Conservation (phyloP, 2,113 vertebrate species). For the Trichomycterus rosablanca region DNA sequence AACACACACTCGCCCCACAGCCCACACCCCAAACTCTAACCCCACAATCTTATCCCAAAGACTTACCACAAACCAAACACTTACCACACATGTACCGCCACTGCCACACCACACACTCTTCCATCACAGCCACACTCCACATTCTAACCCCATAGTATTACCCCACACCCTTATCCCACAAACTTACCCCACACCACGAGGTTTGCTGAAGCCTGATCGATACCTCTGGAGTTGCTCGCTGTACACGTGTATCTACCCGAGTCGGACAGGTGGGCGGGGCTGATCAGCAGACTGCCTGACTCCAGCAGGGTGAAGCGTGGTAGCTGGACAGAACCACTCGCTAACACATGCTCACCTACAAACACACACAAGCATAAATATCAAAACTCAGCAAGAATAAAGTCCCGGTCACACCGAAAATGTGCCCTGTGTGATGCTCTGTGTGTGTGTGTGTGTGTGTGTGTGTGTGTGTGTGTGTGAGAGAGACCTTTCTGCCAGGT, state of each 20-base stretch:
- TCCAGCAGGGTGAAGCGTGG: conserved; percentile 91
- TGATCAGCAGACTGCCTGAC: conserved; percentile 89
- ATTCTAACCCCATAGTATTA: conserved; percentile 91
- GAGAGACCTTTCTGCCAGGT: conserved; percentile 93
- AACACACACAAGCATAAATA: conserved; percentile 16
- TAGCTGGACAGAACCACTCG: conserved; percentile 91
- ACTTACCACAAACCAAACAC: background rate
- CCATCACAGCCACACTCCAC: conserved; percentile 1
- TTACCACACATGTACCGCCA: background rate
- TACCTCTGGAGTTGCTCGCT: conserved; percentile 92
- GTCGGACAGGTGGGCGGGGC: conserved; percentile 82
- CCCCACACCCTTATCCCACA: conserved; percentile 2
- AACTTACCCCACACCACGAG: conserved; percentile 91
- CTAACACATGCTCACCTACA: conserved; percentile 84
- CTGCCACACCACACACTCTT: conserved; percentile 8
- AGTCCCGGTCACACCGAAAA: too few relatives aligned
- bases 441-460: conserved; percentile 16
- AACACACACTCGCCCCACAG: background rate
- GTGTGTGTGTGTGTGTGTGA: conserved; percentile 15
- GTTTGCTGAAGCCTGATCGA: conserved; percentile 86
- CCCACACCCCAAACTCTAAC: conserved; percentile 54
- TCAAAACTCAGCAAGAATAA: background rate
- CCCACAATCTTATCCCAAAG: conserved; percentile 55
- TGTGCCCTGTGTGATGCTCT: background rate
- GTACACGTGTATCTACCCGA: conserved; percentile 88